These are phyloP conservation scores for Leptinotarsa haldemani DNA, from an alignment of 2,888 invertebrate species.

Conservation along the genomic window DNA sequence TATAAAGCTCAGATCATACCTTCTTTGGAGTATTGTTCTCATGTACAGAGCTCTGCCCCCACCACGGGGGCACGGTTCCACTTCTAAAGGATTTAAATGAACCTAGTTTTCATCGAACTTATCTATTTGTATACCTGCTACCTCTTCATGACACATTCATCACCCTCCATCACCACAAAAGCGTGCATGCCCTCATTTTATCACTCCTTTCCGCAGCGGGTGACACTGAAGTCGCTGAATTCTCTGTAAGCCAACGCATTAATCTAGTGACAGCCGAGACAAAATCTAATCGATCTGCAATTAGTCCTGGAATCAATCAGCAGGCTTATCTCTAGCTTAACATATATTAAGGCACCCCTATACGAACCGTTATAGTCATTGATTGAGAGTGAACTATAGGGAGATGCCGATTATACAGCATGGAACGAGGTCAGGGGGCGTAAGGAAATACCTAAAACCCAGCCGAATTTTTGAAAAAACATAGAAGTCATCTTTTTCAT, in stretches of 20 bases:
- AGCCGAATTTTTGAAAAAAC: too few species aligned
- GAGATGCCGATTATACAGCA: neutral
- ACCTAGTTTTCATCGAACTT: too few species aligned
- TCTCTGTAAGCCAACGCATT: conserved; percentile 20
- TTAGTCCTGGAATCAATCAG: conserved; percentile 42
- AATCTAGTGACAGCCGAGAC: conserved; percentile 30
- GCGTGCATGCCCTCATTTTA: conserved; percentile 1
- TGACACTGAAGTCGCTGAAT: conserved; percentile 1
- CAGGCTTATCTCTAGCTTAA: conserved; percentile 36
- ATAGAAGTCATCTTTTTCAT: too few species aligned
- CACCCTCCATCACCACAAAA: neutral
- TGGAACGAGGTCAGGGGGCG: neutral
- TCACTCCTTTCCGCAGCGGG: neutral
- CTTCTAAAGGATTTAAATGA: too few species aligned
- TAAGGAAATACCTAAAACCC: neutral
- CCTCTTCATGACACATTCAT: neutral
- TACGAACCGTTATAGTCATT: conserved; percentile 10
- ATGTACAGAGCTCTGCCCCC: too few species aligned
- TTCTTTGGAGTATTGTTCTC: too few species aligned
- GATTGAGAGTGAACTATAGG: conserved; percentile 3
- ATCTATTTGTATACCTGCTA: too few species aligned
- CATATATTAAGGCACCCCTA: conserved; percentile 34
- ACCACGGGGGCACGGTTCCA: too few species aligned
- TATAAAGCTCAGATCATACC: too few species aligned
- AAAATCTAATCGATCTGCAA: conserved; percentile 37